A percentile compares a stretch with the other conserved stretches of the same genome.
These are phyloP conservation scores for Saguinus midas DNA, from an alignment of 2,113 vertebrate species.

Conservation along the genomic window DNA sequence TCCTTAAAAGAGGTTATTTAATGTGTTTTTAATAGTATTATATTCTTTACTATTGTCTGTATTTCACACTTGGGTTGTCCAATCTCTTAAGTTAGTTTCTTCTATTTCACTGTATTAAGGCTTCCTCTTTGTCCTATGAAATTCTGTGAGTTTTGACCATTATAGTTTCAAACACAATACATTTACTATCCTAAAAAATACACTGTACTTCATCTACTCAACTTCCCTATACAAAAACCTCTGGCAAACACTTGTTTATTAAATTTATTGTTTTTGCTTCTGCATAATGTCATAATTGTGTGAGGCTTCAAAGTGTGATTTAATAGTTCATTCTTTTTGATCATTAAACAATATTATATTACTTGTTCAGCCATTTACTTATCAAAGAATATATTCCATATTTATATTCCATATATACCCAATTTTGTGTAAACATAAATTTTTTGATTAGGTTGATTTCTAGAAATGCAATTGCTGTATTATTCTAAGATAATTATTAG, in stretches of 20 bases:
- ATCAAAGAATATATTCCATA: background rate
- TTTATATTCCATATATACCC: no score
- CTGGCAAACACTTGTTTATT: background rate
- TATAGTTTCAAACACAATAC: background rate
- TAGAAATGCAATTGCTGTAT: background rate
- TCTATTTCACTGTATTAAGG: background rate
- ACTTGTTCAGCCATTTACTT: background rate
- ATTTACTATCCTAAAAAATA: background rate
- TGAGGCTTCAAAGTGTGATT: background rate
- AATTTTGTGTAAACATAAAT: background rate
- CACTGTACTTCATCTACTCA: background rate
- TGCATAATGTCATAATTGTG: background rate
- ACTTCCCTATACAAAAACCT: background rate
- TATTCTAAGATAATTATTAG: background rate
- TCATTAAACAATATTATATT: background rate
- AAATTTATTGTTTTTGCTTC: background rate
- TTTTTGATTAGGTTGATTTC: background rate
- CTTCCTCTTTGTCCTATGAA: background rate
- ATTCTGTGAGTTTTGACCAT: background rate
- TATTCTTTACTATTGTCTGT: background rate
- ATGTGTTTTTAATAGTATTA: background rate
- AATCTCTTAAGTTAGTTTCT: background rate
- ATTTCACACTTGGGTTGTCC: background rate
- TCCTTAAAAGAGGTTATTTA: background rate
- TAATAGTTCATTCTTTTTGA: background rate